Percentiles rank a stretch among this genome's conserved stretches.
These are phyloP conservation scores for Tetramorium alpestre DNA, from an alignment of 1,140 invertebrate species.

Conservation along the genomic window DNA sequence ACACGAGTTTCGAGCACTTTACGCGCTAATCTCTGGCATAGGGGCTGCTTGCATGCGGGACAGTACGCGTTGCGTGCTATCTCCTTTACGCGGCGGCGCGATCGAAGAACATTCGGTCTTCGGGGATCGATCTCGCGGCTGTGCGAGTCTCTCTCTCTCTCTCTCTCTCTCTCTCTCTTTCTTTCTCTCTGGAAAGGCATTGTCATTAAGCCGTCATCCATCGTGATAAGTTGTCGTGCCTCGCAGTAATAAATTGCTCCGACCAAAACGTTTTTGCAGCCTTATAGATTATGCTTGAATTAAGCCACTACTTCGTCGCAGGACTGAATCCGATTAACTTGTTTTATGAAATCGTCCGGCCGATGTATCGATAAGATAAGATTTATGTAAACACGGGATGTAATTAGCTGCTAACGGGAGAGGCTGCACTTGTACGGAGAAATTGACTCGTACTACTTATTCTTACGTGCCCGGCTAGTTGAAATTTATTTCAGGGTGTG, in stretches of 20 bases:
- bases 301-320: slow-evolving; percentile 48
- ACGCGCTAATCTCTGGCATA: slow-evolving; percentile 73
- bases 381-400: slow-evolving; percentile 41
- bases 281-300: slow-evolving; percentile 61
- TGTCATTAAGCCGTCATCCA: slow-evolving; percentile 70
- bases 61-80: neutral
- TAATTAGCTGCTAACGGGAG: neutral
- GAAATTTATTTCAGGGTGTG: neutral
- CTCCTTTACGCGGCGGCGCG: neutral
- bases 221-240: slow-evolving; percentile 65
- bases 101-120: slow-evolving; percentile 5
- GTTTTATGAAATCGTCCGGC: neutral
- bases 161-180: too few relatives aligned
- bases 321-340: slow-evolving; percentile 60
- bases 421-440: neutral
- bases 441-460: slow-evolving; percentile 19
- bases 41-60: slow-evolving; percentile 16
- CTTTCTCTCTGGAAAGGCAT: slow-evolving; percentile 17
- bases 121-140: slow-evolving; percentile 35
- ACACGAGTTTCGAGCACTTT: slow-evolving; percentile 77
- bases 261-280: slow-evolving; percentile 41
- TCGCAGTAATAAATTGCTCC: slow-evolving; percentile 65
- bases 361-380: slow-evolving; percentile 48
- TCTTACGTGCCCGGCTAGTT: neutral
- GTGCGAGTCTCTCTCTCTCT: neutral